These are phyloP conservation scores for Aphyosemion australe DNA, from an alignment of 2,113 vertebrate species.

Conservation along the genomic window DNA sequence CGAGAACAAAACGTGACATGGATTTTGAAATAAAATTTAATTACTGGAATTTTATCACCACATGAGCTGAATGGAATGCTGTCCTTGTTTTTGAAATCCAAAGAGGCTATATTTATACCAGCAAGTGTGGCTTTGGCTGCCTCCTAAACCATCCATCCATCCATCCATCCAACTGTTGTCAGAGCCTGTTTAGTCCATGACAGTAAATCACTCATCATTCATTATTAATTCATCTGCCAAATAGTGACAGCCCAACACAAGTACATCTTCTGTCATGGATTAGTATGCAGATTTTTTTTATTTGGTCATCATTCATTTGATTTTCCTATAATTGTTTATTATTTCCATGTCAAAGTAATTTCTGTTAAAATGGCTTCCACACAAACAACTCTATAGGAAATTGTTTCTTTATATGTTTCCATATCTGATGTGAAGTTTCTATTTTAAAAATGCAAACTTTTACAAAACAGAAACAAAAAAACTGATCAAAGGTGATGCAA, in stretches of 20 bases:
- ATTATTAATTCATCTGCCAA: not conserved
- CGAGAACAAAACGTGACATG: not conserved
- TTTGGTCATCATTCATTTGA: no score
- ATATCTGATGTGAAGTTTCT: no score
- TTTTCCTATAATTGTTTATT: no score
- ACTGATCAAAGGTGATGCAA: no score
- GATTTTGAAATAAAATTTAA: not conserved
- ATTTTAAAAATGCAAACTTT: no score
- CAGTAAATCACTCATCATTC: not conserved
- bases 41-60: not conserved
- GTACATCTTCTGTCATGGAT: not conserved
- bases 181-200: not conserved
- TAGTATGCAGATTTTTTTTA: not conserved
- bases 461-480: no score
- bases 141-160: conserved; percentile 1
- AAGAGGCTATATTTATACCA: not conserved
- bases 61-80: not conserved
- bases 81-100: not conserved
- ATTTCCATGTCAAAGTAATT: no score
- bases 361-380: no score
- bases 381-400: no score
- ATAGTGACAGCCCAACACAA: not conserved
- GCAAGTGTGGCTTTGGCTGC: not conserved
- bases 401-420: no score
- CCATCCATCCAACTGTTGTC: not conserved